A percentile compares a stretch with the other conserved stretches of the same genome.
Conservation (phyloP, 2,797 vertebrate genomes). For the Cossypha heuglini region DNA sequence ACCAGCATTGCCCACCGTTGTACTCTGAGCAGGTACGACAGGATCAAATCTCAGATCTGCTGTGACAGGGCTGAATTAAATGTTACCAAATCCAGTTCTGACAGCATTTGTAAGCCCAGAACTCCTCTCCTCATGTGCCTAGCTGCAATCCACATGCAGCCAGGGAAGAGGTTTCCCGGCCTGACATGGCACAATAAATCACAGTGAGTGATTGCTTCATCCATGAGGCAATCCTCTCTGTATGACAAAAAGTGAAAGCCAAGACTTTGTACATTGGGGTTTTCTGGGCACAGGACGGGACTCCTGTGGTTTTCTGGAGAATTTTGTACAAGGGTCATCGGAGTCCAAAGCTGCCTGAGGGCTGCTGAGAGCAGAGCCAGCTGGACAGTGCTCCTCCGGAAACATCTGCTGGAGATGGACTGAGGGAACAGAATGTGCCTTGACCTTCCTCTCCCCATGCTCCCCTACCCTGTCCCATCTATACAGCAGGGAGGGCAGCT, state of each 20-base stretch:
- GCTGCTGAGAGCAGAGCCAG: neutral
- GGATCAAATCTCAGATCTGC: neutral
- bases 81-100: neutral
- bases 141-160: neutral
- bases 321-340: neutral
- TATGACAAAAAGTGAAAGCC: neutral
- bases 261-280: neutral
- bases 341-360: neutral
- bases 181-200: neutral
- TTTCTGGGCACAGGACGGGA: neutral
- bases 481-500: neutral
- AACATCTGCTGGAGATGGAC: constrained; percentile 10
- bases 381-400: neutral
- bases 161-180: neutral
- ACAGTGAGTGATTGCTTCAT: neutral
- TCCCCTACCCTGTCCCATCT: neutral
- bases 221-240: neutral
- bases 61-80: neutral
- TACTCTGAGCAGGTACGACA: neutral
- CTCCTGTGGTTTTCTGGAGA: neutral
- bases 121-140: neutral
- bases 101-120: neutral
- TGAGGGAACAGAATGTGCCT: neutral
- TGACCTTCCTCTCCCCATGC: neutral
- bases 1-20: neutral